Evolutionary conservation across 2,797 vertebrate genomes (phyloP).

Genomic region (Rhynchotus rufescens): DNA sequence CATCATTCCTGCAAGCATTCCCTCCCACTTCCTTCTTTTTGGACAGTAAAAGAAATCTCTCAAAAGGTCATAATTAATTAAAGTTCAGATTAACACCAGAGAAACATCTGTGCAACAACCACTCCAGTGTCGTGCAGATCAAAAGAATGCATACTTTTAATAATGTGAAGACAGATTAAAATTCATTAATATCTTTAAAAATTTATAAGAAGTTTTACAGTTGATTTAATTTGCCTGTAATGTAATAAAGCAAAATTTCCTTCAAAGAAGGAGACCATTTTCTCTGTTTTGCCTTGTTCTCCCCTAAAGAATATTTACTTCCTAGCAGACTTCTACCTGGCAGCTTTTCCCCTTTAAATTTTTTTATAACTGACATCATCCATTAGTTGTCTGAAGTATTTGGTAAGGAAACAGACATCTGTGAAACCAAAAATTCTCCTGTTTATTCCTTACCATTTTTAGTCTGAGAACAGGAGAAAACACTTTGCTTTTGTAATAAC

Average conservation of each 20-base stretch:
- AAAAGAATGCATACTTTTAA: conserved; percentile 46
- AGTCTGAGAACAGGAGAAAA: background rate
- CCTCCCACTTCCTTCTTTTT: background rate
- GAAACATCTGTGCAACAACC: conserved; percentile 52
- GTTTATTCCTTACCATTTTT: background rate
- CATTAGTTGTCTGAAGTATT: background rate
- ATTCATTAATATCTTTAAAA: conserved; percentile 54
- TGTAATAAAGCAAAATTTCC: conserved; percentile 27
- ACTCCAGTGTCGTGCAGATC: conserved; percentile 31
- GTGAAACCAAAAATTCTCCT: background rate
- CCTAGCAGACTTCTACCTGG: background rate
- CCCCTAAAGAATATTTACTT: conserved; percentile 8
- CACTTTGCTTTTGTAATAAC: background rate
- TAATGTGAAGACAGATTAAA: conserved; percentile 60
- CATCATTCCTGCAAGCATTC: conserved; percentile 24
- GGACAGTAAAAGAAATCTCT: conserved; percentile 11
- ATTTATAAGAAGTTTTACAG: conserved; percentile 49
- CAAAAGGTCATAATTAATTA: conserved; percentile 69
- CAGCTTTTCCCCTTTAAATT: background rate
- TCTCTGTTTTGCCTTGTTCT: conserved; percentile 21
- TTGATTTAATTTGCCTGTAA: conserved; percentile 55
- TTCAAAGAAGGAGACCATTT: conserved; percentile 36
- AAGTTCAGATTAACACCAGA: conserved; percentile 61
- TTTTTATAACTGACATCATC: background rate
- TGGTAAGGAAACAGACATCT: background rate